Evolutionary conservation across 2,113 vertebrate species (phyloP).

Genomic region (Erythrolamprus reginae): DNA sequence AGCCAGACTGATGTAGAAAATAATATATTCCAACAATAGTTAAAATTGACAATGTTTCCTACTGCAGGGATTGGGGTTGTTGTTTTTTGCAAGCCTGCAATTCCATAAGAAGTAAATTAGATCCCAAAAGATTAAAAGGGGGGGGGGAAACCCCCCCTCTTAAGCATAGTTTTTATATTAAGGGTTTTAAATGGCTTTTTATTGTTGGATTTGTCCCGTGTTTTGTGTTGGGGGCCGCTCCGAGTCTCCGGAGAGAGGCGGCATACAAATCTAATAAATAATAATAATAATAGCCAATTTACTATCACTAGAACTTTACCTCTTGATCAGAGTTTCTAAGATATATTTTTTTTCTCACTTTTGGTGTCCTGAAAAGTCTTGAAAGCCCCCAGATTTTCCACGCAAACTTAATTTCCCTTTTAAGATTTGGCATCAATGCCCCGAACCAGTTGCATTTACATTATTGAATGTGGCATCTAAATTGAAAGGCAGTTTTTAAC

Average conservation of each 20-base stretch:
- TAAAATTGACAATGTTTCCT: background rate
- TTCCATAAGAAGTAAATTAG: background rate
- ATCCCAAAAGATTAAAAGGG: background rate
- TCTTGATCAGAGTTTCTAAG: background rate
- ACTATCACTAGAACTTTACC: background rate
- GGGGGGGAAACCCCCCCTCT: rapidly evolving
- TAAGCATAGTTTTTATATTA: too few species aligned
- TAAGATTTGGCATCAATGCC: background rate
- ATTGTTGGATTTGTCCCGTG: too few species aligned
- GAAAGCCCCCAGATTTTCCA: background rate
- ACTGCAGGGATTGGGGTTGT: too few species aligned
- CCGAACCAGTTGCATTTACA: background rate
- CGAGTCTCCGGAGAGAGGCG: too few species aligned
- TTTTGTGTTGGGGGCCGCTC: too few species aligned
- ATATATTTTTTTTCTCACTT: background rate
- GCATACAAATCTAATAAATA: too few species aligned
- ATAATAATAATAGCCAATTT: too few species aligned
- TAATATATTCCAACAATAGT: background rate
- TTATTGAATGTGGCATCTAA: background rate
- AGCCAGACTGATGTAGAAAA: background rate
- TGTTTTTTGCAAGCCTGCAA: too few species aligned
- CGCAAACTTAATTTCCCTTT: background rate
- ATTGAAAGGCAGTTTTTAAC: background rate
- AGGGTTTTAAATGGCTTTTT: too few species aligned
- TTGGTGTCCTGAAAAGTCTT: background rate